Evolutionary conservation across 1,140 invertebrate species (phyloP).

Genomic region (Solenopsis fugax): DNA sequence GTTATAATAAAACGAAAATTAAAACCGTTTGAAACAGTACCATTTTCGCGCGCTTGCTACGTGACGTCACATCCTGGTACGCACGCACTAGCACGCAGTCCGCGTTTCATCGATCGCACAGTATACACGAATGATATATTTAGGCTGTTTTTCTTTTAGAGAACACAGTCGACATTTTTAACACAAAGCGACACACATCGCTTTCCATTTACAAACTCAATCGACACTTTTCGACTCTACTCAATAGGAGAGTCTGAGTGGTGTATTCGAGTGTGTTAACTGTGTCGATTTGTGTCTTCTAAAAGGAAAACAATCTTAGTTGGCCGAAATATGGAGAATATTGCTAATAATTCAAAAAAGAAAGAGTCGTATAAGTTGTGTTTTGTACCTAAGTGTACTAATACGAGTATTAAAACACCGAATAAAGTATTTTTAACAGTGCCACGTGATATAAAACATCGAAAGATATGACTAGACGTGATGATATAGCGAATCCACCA

Average conservation of each 20-base stretch:
- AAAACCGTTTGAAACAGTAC: background rate
- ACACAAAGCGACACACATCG: too few species aligned
- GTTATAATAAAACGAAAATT: background rate
- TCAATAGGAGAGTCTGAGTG: too few species aligned
- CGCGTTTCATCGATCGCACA: background rate
- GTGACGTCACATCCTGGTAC: background rate
- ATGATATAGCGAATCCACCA: background rate
- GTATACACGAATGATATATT: background rate
- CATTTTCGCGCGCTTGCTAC: background rate
- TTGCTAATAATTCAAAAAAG: background rate
- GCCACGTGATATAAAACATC: background rate
- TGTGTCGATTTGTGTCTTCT: too few species aligned
- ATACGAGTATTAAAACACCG: background rate
- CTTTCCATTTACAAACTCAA: too few species aligned
- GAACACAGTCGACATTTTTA: too few species aligned
- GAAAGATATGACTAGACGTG: background rate
- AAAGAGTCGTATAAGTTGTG: background rate
- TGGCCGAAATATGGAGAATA: background rate
- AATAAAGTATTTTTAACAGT: background rate
- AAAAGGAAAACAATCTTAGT: too few species aligned
- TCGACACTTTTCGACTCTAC: too few species aligned
- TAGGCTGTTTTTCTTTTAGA: too few species aligned
- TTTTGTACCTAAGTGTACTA: background rate
- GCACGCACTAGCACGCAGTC: too few species aligned
- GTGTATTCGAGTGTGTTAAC: too few species aligned